Evolutionary conservation across 2,797 vertebrate genomes (phyloP).

Genomic region (Dallia pectoralis): DNA sequence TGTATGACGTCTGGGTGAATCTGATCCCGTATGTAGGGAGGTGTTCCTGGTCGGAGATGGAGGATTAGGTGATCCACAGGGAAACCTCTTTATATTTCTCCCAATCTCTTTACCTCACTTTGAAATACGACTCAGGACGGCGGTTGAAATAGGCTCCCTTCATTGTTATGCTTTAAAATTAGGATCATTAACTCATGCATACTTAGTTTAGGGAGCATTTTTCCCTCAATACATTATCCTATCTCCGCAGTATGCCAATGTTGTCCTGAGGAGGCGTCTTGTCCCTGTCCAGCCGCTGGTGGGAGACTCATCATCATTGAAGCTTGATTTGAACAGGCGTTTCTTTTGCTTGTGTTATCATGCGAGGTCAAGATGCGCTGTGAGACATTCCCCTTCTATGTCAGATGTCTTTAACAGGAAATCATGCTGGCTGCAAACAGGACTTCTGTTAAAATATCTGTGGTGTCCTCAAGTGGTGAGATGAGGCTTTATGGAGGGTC

Average conservation of each 20-base stretch:
- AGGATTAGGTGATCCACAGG: conserved; percentile 50
- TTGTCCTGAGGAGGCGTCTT: neutral
- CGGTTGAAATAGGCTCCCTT: neutral
- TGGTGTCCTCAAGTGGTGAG: neutral
- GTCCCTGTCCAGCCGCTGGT: neutral
- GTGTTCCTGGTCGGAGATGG: conserved; percentile 61
- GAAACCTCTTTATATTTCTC: conserved; percentile 13
- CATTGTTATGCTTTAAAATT: neutral
- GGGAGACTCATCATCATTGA: neutral
- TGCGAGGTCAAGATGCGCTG: neutral
- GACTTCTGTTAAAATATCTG: neutral
- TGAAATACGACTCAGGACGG: neutral
- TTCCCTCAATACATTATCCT: neutral
- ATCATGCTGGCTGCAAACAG: neutral
- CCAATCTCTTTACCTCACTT: neutral
- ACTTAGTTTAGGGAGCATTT: neutral
- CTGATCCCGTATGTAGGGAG: conserved; percentile 56
- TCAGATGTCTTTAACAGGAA: neutral
- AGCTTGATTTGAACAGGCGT: neutral
- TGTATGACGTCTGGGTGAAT: conserved; percentile 51
- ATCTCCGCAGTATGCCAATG: neutral
- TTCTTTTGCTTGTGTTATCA: neutral
- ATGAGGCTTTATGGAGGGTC: neutral
- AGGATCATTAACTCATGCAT: neutral
- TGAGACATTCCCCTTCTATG: neutral